These are phyloP conservation scores for Thera britannica DNA, from an alignment of 2,888 invertebrate genomes.

Conservation along the genomic window DNA sequence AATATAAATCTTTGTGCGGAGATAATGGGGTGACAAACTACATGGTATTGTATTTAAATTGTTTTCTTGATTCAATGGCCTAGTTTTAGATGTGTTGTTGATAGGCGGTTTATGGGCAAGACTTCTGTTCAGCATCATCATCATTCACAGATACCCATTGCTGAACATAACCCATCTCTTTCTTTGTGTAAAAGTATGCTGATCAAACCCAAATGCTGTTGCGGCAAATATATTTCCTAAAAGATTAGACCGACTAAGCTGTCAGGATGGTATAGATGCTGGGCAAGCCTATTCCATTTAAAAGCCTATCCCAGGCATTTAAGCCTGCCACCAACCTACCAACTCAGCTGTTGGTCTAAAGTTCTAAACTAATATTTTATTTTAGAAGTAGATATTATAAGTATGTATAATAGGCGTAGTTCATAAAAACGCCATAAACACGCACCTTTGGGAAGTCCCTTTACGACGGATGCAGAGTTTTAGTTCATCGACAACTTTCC, in stretches of 20 bases:
- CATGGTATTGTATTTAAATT: conserved; percentile 37
- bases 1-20: conserved; percentile 39
- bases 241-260: no score
- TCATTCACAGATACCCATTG: no score
- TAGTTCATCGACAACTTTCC: conserved; percentile 17
- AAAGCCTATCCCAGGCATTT: no score
- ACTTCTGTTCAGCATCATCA: no score
- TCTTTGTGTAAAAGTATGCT: no score
- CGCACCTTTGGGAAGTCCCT: conserved; percentile 11
- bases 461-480: conserved; percentile 15
- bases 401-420: neutral
- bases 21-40: conserved; percentile 45
- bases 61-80: conserved; percentile 25
- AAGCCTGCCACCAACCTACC: no score
- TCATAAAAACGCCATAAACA: conserved; percentile 6
- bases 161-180: no score
- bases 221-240: no score
- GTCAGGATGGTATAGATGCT: no score
- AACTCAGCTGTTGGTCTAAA: neutral
- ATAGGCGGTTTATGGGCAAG: neutral
- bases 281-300: no score
- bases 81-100: conserved; percentile 16
- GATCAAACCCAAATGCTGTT: no score
- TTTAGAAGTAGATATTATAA: neutral
- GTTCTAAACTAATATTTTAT: neutral